These are phyloP conservation scores for Escarpia spicata DNA, from an alignment of 2,888 invertebrate species.

Conservation along the genomic window DNA sequence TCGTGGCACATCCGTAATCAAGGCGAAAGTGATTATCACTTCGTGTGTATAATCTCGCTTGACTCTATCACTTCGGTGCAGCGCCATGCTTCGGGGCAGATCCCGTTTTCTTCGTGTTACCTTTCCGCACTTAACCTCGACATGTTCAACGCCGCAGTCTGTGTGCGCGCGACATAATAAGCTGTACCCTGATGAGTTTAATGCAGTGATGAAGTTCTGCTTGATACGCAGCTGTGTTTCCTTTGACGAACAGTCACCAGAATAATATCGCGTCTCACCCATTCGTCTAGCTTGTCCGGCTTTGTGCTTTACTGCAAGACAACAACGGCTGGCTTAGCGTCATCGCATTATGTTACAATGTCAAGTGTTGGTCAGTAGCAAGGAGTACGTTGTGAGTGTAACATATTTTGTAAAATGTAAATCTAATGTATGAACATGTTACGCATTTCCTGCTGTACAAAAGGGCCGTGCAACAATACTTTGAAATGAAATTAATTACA, in stretches of 20 bases:
- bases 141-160: not conserved
- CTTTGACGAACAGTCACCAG: not conserved
- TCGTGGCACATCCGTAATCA: not conserved
- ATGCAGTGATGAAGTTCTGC: not conserved
- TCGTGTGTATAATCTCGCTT: not conserved
- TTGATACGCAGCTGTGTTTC: not conserved
- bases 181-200: not conserved
- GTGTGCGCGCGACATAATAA: not conserved
- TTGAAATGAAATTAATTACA: too few relatives aligned
- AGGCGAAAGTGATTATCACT: not conserved
- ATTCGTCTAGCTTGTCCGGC: not conserved
- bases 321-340: not conserved
- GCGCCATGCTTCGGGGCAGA: not conserved
- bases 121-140: not conserved
- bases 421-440: too few relatives aligned
- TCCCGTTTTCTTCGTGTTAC: not conserved
- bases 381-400: not conserved
- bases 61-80: not conserved
- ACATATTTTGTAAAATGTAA: too few relatives aligned
- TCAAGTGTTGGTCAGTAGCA: not conserved
- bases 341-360: not conserved
- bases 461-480: too few relatives aligned
- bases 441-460: too few relatives aligned
- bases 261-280: not conserved
- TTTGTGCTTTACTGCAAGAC: not conserved